Percentiles rank a stretch among this genome's conserved stretches.
phyloP scores from a whole-genome alignment of 2,797 vertebrate species.

The Muscicapa comitata region DNA sequence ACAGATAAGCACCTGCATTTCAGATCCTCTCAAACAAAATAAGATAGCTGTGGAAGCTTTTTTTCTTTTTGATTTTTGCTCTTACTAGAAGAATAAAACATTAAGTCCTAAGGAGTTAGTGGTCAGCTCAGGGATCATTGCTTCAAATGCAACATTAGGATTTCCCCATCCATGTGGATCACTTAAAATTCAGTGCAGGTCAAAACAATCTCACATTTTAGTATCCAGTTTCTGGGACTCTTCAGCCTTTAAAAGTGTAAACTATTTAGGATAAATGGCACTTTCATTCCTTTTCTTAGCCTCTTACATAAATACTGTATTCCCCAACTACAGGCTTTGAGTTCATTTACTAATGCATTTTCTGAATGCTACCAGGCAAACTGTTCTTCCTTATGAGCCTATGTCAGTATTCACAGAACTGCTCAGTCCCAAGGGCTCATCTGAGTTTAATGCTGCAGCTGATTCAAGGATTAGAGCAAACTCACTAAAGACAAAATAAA shows the following conservation, averaged over 20 bases:
- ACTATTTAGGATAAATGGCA: background rate
- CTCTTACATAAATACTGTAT: background rate
- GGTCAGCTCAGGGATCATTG: background rate
- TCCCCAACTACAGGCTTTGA: background rate
- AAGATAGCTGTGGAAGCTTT: background rate
- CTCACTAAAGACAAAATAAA: background rate
- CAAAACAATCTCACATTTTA: background rate
- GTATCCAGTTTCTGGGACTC: background rate
- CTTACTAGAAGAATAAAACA: background rate
- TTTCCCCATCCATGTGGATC: background rate
- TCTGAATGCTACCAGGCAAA: background rate
- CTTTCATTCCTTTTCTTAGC: background rate
- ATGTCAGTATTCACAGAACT: background rate
- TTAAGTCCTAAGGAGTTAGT: background rate
- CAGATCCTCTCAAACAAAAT: background rate
- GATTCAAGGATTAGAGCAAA: background rate
- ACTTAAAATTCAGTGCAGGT: background rate
- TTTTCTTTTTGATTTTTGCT: background rate
- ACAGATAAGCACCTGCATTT: background rate
- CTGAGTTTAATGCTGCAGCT: background rate
- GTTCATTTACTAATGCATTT: background rate
- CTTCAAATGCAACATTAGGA: background rate
- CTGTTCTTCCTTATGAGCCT: background rate
- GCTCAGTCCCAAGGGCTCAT: background rate
- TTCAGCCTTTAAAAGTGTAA: background rate